Base-by-base conservation (phyloP, 2,797 vertebrate species). In the Cercopithecus diana region DNA sequence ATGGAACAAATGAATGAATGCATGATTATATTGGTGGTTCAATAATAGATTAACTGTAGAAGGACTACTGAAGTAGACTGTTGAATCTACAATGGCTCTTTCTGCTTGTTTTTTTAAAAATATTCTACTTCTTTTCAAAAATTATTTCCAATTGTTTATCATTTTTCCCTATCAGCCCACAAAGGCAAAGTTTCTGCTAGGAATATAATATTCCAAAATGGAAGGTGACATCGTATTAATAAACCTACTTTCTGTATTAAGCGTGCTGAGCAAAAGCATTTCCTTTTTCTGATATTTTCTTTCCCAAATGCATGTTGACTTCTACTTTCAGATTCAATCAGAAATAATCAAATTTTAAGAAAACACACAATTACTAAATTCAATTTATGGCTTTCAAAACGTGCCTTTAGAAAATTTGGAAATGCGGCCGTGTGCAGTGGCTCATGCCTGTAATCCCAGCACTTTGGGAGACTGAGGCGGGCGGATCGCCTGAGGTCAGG, bases 301-400 rank as follows among this genome's bases (percentile, higher is more conserved):
- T 93, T 96, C 28, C 58, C 58, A 88, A 95, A 96, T 80, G 39
- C 24, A 45, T 22, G 10, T 28, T 96, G 96, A 95, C 28, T 92
- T 93, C 82, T 81, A 30, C 43, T 36, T 92, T 96, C 75, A 82
- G 72, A 76, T 39, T 90, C 77, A 85, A 50, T 96, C 45, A 83
- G 28, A 90, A 85, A n/a, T 73, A 82, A 90, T 87, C 43, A 76
- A 89, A 87, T 89, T 73, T 52, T 93, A 93, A 93, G 45, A 93
- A 58, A 81, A 50, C 33, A 77, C 26, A 36, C 3, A 75, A 50
- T n/a, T 50, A 86, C 67, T 84, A 77, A 76, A 84, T 94, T 92
- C 50, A 96, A 41, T 77, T 93, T 58, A 3, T 88, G 33, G 84
- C 39, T 93, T 95, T 93, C 43, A 84, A 96, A 90, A 90, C 36